Evolutionary conservation across 2,888 invertebrate species (phyloP), one percentile per base, ranked within the genome.

Genomic region (Cosmorhoe ocellata): DNA sequence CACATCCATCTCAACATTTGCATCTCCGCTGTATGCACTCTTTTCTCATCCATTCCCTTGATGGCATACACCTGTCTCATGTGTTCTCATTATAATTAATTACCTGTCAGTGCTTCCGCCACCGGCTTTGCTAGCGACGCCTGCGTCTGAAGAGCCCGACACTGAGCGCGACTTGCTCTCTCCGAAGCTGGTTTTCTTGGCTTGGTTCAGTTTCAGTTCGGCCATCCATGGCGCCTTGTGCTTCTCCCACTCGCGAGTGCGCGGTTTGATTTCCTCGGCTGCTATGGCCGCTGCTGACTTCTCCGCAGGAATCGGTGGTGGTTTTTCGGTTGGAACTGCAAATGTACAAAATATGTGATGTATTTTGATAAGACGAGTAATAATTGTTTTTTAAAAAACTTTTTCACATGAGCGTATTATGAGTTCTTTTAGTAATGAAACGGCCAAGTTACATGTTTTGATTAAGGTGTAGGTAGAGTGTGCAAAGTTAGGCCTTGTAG

Each of bases 201-300:
- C 93, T 77, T 96, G 96, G 69, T 94, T 95, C 59, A 95, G 91
- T 72, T 95, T 95, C 60, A 96, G 91, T 74, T 96, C 96, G 60
- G 92, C 94, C 91, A 96, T 94, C 95, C 95, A 96, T 0, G 96
- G 95, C 37, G 94, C 94, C 68, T 92, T 92, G 64, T 93, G 93
- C 68, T 93, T 94, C 78, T 93, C 94, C 93, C 94, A 94, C 66
- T 94, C 94, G 9, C 94, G 90, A 0, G 93, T 88, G 54, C 93
- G 92, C 0, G 93, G 93, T 64, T 92, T 93, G 8, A 92, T 92
- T 71, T 92, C 87, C 26, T 87, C 85, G 0, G 59, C 38, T 0
- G 72, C 70, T 42, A 79, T 81, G 3, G 84, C 85, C 3, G 68
- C 60, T 18, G 79, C 72, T 11, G 72, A 64, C 18, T 72, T 72